Base-by-base conservation (phyloP, 1,140 invertebrate species). In the Reticulitermes speratus region DNA sequence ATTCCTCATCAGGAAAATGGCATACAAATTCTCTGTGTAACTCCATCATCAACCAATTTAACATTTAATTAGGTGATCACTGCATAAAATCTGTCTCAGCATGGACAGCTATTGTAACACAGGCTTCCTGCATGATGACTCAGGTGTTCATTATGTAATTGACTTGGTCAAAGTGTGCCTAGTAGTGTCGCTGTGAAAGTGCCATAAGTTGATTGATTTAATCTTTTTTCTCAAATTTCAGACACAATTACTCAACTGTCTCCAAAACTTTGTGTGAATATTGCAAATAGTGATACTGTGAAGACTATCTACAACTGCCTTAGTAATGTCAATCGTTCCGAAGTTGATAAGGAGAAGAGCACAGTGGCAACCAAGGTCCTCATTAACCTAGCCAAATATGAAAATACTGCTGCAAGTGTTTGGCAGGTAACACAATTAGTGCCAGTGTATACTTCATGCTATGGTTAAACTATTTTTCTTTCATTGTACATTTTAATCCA, bases 161-260 rank as follows among this genome's bases (percentile, higher is more conserved):
- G 2, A 12, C 45, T 48, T 48, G 45, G 45, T 11, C 9, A 9
- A 48, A 16, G 9, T 6, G 14, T 16, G 45, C 45, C 45, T 48
- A 0, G 45, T 48, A 7, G 0, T 48, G 9, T 48, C 45, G 9
- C 14, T 48, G 9, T 48, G 14, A 48, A 16, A 48, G 14, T 16
- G 19, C 52, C 52, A 21, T 55, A 55, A 55, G 14, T 55, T 19
- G 48, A 48, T 16, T 48, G 19, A 55, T 21, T 55, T 55, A 55
- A 21, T 55, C 14, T 21, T 55, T 55, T 55, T 5, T 55, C 52
- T 55, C 52, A 88, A 86, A 88, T 85, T 92, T 92, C 90, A 94
- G 93, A 94, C 88, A 90, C 91, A 48, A 88, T 92, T 11, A 93
- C 93, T 0, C 91, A 92, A 88, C 90, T 92, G 48, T 92, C 91